Percentiles rank a stretch among this genome's conserved stretches.
Evolutionary conservation across 1,140 invertebrate genomes (phyloP).

Genomic region (Chlorops oryzae): DNA sequence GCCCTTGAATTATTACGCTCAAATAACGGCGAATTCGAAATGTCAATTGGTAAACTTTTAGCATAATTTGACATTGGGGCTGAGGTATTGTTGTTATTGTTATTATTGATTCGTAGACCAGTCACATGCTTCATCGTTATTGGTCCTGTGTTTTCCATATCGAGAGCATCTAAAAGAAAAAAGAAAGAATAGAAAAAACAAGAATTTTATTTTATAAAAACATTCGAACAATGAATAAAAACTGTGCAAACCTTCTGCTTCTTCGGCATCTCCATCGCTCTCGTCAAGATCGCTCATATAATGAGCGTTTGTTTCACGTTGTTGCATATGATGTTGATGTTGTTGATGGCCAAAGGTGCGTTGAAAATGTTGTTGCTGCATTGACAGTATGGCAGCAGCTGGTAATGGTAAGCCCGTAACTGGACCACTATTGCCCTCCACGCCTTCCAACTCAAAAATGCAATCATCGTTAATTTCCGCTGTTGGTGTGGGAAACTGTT

Average conservation of each 20-base stretch:
- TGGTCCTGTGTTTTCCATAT: slow-evolving; percentile 35
- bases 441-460: slow-evolving; percentile 42
- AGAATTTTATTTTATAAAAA: background rate
- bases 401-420: no score
- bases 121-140: slow-evolving; percentile 27
- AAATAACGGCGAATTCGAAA: slow-evolving; percentile 31
- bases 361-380: slow-evolving; percentile 9
- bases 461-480: slow-evolving; percentile 31
- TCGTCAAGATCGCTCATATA: slow-evolving; percentile 37
- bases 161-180: slow-evolving; percentile 33
- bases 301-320: no score
- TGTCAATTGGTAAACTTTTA: slow-evolving; percentile 41
- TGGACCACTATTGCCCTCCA: slow-evolving; percentile 21
- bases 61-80: slow-evolving; percentile 31
- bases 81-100: slow-evolving; percentile 12
- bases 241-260: slow-evolving; percentile 40
- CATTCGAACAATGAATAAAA: background rate
- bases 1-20: background rate
- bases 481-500: slow-evolving; percentile 16
- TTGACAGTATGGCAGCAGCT: slow-evolving; percentile 19
- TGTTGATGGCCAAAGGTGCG: slow-evolving; percentile 10
- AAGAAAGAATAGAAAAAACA: background rate
- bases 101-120: slow-evolving; percentile 7
- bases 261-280: slow-evolving; percentile 28
- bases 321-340: slow-evolving; percentile 20